These are phyloP conservation scores for Notechis scutatus DNA, from an alignment of 2,113 vertebrate species.

Conservation along the genomic window DNA sequence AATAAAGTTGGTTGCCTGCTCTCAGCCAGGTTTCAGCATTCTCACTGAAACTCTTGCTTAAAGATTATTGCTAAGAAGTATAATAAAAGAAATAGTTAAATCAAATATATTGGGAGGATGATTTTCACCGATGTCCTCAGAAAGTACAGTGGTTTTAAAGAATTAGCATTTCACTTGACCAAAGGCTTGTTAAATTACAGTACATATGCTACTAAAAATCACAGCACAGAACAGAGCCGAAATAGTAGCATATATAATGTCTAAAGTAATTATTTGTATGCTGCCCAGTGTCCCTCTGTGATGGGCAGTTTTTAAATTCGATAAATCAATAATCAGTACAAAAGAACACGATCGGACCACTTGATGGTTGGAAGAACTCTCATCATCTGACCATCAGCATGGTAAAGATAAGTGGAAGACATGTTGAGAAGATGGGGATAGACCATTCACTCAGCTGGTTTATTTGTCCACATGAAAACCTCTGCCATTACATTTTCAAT, in stretches of 20 bases:
- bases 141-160: neutral
- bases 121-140: neutral
- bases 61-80: neutral
- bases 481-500: constrained; percentile 55
- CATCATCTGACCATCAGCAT: neutral
- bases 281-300: neutral
- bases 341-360: neutral
- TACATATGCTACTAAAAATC: constrained; percentile 26
- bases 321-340: constrained; percentile 21
- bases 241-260: constrained; percentile 33
- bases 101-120: neutral
- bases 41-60: neutral
- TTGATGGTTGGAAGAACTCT: neutral
- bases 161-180: constrained; percentile 13
- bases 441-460: constrained; percentile 42
- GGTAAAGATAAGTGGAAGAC: neutral
- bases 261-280: constrained; percentile 2
- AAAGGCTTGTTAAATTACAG: neutral
- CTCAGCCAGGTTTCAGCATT: neutral
- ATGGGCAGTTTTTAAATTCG: neutral
- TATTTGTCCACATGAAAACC: constrained; percentile 20
- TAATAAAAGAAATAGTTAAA: neutral
- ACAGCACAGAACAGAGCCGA: constrained; percentile 14
- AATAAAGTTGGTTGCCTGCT: neutral
- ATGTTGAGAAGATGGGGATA: neutral